Percentiles rank a stretch among this genome's conserved stretches.
phyloP scores from a whole-genome alignment of 1,140 invertebrate species.

The Lamellibrachia luymesi region DNA sequence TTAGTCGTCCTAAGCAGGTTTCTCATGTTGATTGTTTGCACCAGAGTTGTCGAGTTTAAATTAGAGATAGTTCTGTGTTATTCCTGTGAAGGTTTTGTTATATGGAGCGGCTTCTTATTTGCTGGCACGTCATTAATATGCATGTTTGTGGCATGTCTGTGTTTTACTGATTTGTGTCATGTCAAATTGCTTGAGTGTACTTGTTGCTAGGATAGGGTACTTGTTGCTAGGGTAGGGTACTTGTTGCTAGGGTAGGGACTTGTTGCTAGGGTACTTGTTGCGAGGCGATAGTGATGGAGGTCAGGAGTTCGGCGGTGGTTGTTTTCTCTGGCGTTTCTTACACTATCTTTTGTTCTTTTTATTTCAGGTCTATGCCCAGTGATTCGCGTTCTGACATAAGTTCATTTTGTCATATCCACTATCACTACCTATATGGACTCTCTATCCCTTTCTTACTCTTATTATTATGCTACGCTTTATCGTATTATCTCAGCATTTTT shows the following conservation, averaged over 20 bases:
- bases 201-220: neutral
- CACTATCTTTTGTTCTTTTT: neutral
- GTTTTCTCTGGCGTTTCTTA: neutral
- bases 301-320: neutral
- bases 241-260: neutral
- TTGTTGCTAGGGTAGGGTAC: neutral
- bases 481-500: neutral
- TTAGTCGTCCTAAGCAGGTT: neutral
- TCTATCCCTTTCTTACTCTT: neutral
- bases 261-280: neutral
- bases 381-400: constrained; percentile 4
- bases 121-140: neutral
- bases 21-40: neutral
- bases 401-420: neutral
- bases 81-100: neutral
- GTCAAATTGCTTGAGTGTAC: neutral
- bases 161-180: neutral
- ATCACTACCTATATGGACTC: neutral
- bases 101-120: neutral
- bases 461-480: neutral
- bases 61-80: neutral
- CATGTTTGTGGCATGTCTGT: neutral
- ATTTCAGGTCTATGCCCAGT: constrained; percentile 4
- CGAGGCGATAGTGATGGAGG: neutral
- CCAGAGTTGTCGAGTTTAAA: neutral